Evolutionary conservation across 2,888 invertebrate species (phyloP).

Genomic region (Drosophila niveifrons): DNA sequence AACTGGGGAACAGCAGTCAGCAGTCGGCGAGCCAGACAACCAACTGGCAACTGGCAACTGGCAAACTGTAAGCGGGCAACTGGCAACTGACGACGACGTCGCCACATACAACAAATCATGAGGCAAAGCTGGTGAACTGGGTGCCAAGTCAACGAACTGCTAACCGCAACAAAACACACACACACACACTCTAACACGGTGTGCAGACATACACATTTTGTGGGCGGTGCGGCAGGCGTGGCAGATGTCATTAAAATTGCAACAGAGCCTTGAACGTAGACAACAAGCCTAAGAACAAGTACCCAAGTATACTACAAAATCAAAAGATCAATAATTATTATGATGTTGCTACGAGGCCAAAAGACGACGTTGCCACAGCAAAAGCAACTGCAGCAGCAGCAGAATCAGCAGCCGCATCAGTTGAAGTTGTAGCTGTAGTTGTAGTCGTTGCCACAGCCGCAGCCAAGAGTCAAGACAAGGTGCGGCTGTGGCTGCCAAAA

Average conservation of each 20-base stretch:
- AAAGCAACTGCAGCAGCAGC: slow-evolving; percentile 31
- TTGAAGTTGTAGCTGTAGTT: slow-evolving; percentile 6
- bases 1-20: slow-evolving; percentile 51
- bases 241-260: slow-evolving; percentile 77
- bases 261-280: slow-evolving; percentile 63
- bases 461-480: slow-evolving; percentile 74
- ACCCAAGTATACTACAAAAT: slow-evolving; percentile 59
- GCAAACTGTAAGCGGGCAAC: slow-evolving; percentile 50
- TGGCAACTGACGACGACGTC: slow-evolving; percentile 51
- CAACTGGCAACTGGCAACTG: slow-evolving; percentile 53
- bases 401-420: not conserved
- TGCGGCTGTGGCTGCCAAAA: slow-evolving; percentile 72
- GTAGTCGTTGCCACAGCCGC: slow-evolving; percentile 45
- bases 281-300: slow-evolving; percentile 24
- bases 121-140: slow-evolving; percentile 54
- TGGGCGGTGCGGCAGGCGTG: slow-evolving; percentile 48
- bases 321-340: slow-evolving; percentile 84
- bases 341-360: slow-evolving; percentile 62
- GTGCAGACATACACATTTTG: slow-evolving; percentile 11
- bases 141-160: slow-evolving; percentile 79
- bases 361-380: slow-evolving; percentile 55
- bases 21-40: slow-evolving; percentile 22
- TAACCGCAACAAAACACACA: slow-evolving; percentile 64
- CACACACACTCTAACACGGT: slow-evolving; percentile 23
- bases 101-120: slow-evolving; percentile 70